phyloP scores from a whole-genome alignment of 2,113 vertebrate species.

The Conger conger region DNA sequence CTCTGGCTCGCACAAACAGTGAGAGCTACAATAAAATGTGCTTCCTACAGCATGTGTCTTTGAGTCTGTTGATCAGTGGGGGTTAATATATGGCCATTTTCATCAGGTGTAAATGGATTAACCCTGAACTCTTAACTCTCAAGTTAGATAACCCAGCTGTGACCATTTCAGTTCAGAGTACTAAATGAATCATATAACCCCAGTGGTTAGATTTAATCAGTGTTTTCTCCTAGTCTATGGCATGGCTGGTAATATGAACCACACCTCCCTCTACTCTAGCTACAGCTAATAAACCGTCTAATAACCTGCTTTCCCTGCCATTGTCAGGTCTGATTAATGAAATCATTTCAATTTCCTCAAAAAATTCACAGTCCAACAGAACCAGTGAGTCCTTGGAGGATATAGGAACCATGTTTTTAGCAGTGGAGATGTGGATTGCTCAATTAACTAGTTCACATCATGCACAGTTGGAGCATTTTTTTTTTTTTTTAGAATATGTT shows the following conservation, averaged over 20 bases:
- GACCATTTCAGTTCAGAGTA: neutral
- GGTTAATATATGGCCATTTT: neutral
- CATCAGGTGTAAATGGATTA: neutral
- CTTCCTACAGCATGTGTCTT: neutral
- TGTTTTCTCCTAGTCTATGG: neutral
- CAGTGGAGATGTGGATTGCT: neutral
- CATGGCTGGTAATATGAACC: slow-evolving; percentile 9
- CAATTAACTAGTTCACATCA: neutral
- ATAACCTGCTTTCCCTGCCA: slow-evolving; percentile 2
- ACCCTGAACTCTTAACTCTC: neutral
- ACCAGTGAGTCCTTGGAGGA: neutral
- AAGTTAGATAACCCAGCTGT: neutral
- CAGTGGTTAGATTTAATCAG: neutral
- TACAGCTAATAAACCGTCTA: neutral
- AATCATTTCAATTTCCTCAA: neutral
- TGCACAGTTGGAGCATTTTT: neutral
- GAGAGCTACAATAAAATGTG: neutral
- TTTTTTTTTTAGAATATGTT: neutral
- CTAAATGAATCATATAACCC: neutral
- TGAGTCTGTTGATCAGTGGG: neutral
- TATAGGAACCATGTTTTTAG: neutral
- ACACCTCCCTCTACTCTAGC: neutral
- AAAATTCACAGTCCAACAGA: neutral
- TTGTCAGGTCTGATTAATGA: neutral
- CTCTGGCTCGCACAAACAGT: neutral